phyloP scores from a whole-genome alignment of 2,113 vertebrate species.

The Melanerpes aurifrons region DNA sequence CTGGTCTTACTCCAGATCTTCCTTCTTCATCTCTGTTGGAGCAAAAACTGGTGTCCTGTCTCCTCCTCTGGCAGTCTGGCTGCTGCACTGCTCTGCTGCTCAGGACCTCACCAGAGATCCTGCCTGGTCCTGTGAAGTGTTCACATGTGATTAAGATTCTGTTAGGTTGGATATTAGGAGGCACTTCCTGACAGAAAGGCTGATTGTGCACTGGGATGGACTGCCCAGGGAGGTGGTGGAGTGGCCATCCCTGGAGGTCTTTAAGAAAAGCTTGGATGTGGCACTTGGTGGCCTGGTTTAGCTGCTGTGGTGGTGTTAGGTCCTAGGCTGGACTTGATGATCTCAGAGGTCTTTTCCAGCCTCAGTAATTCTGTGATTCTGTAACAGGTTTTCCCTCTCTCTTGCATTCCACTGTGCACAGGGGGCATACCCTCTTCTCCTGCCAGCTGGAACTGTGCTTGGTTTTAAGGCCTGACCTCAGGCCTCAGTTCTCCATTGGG shows the following conservation, averaged over 20 bases:
- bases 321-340: too few relatives aligned
- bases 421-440: background rate
- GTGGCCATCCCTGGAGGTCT: too few relatives aligned
- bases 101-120: background rate
- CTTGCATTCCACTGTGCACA: background rate
- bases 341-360: too few relatives aligned
- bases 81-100: background rate
- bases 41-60: background rate
- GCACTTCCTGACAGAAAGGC: too few relatives aligned
- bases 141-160: background rate
- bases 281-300: too few relatives aligned
- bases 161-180: too few relatives aligned
- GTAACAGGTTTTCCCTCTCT: background rate
- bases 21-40: background rate
- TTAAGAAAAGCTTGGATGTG: too few relatives aligned
- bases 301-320: too few relatives aligned
- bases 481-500: background rate
- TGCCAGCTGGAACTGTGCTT: background rate
- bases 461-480: background rate
- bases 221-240: too few relatives aligned
- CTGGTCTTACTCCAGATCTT: background rate
- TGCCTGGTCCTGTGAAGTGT: background rate
- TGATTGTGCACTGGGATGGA: too few relatives aligned
- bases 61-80: background rate
- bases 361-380: too few relatives aligned